phyloP scores from a whole-genome alignment of 1,140 invertebrate genomes.

The Atta colombica region DNA sequence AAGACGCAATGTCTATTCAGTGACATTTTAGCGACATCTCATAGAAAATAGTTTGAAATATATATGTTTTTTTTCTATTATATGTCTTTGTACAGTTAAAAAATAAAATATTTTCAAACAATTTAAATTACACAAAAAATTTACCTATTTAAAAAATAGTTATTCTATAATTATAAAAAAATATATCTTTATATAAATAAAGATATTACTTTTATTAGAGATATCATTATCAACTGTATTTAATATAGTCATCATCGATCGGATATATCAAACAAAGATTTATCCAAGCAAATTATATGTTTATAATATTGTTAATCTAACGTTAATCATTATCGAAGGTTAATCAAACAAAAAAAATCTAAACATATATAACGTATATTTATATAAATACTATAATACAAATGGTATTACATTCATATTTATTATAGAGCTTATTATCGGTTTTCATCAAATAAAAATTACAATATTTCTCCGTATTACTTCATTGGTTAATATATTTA shows the following conservation, averaged over 20 bases:
- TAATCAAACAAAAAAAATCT: neutral
- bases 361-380: neutral
- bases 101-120: neutral
- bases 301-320: neutral
- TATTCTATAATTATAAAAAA: neutral
- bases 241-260: neutral
- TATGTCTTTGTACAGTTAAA: neutral
- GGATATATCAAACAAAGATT: constrained; percentile 8
- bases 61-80: neutral
- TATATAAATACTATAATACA: neutral
- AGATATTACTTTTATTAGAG: neutral
- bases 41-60: neutral
- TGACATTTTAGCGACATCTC: neutral
- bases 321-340: neutral
- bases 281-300: neutral
- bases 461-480: neutral
- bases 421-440: neutral
- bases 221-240: neutral
- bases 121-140: neutral
- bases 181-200: too few species aligned
- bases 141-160: neutral
- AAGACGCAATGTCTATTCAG: neutral
- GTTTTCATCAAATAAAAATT: neutral
- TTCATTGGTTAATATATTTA: neutral
- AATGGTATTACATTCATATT: constrained; percentile 2